Evolutionary conservation across 2,797 vertebrate species (phyloP).

Genomic region (Enteromius unitaeniatus): DNA sequence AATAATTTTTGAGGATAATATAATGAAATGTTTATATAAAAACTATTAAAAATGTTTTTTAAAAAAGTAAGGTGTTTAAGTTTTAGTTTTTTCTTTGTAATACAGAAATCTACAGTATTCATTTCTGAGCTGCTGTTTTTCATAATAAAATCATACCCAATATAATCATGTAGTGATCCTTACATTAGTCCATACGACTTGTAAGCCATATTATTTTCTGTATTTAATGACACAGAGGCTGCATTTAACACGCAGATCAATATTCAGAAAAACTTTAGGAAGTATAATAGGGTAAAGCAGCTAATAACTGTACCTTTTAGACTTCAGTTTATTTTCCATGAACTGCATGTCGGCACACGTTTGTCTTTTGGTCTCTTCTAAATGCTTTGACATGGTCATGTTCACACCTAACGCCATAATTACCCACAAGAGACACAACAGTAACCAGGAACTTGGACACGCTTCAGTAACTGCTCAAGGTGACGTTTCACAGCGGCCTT

Average conservation of each 20-base stretch:
- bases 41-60: no score
- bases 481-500: neutral
- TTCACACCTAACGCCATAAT: constrained; percentile 49
- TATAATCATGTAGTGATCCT: no score
- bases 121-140: no score
- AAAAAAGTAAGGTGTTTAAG: no score
- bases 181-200: no score
- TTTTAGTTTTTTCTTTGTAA: no score
- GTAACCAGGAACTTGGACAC: constrained; percentile 53
- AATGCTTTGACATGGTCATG: constrained; percentile 33
- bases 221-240: no score
- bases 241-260: neutral
- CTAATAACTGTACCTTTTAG: constrained; percentile 56
- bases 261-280: neutral
- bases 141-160: no score
- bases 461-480: constrained; percentile 27
- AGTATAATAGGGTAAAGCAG: neutral
- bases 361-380: constrained; percentile 12
- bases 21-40: no score
- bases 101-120: no score
- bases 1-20: no score
- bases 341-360: constrained; percentile 41
- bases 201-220: no score
- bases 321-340: constrained; percentile 42
- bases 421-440: constrained; percentile 48